Evolutionary conservation across 2,113 vertebrate genomes (phyloP).

Genomic region (Scomber colias): DNA sequence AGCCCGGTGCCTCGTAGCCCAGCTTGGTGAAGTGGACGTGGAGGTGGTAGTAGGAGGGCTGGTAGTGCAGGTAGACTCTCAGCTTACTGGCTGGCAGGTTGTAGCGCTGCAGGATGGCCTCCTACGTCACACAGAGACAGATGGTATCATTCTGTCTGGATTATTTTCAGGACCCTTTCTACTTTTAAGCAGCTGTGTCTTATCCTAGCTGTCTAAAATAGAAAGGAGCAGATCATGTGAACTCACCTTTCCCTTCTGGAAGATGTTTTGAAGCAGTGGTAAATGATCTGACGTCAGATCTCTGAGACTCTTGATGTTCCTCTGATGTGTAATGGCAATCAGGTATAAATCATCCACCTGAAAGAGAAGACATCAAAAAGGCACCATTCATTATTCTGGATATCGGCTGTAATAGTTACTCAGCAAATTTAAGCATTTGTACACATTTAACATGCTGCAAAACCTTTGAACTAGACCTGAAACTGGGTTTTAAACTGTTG

Average conservation of each 20-base stretch:
- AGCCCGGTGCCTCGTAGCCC: constrained; percentile 89
- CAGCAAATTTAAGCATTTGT: too few species aligned
- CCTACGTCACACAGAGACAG: constrained; percentile 76
- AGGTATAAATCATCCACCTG: constrained; percentile 94
- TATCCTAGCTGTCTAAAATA: background rate
- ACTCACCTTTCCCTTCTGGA: constrained; percentile 89
- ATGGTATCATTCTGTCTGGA: background rate
- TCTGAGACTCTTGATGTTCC: constrained; percentile 88
- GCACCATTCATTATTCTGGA: too few species aligned
- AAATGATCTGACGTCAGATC: constrained; percentile 91
- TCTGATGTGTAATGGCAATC: constrained; percentile 89
- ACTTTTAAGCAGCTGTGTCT: background rate
- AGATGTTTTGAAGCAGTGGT: constrained; percentile 89
- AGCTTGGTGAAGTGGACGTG: constrained; percentile 94
- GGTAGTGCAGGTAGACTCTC: constrained; percentile 94
- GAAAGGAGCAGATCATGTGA: background rate
- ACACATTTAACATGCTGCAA: too few species aligned
- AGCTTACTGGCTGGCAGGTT: constrained; percentile 82
- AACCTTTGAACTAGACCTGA: too few species aligned
- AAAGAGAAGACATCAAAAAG: background rate
- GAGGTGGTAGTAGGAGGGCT: constrained; percentile 96
- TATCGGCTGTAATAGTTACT: too few species aligned
- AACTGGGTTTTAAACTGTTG: too few species aligned
- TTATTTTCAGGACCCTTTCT: background rate
- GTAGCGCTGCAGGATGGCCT: constrained; percentile 85